Evolutionary conservation across 1,140 invertebrate species (phyloP).

Genomic region (Pseudoatta argentina): DNA sequence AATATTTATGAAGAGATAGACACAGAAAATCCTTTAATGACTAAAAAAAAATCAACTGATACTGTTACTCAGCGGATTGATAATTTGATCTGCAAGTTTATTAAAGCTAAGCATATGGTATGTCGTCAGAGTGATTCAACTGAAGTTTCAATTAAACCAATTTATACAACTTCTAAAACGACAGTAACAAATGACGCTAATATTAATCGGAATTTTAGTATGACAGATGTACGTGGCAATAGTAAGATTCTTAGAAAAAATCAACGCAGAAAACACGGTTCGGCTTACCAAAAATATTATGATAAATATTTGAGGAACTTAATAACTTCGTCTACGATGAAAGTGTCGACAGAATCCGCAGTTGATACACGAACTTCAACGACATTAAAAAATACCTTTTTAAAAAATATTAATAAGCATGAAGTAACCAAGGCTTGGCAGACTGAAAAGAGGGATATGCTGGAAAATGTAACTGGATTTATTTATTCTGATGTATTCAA

Average conservation of each 20-base stretch:
- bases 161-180: not conserved
- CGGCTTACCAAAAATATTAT: not conserved
- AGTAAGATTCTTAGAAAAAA: not conserved
- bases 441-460: not conserved
- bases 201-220: not conserved
- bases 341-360: not conserved
- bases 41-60: not conserved
- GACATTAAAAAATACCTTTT: no score
- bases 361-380: not conserved
- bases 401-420: not conserved
- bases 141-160: not conserved
- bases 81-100: not conserved
- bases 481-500: not conserved
- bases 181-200: not conserved
- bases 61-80: not conserved
- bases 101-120: not conserved
- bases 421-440: not conserved
- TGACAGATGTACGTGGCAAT: not conserved
- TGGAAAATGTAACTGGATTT: not conserved
- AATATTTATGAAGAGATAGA: not conserved
- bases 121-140: not conserved
- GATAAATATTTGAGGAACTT: constrained; percentile 6
- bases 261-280: not conserved
- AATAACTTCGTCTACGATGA: not conserved
- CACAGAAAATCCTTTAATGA: not conserved